Evolutionary conservation across 2,113 vertebrate species (phyloP).

Genomic region (Ochotona curzoniae): DNA sequence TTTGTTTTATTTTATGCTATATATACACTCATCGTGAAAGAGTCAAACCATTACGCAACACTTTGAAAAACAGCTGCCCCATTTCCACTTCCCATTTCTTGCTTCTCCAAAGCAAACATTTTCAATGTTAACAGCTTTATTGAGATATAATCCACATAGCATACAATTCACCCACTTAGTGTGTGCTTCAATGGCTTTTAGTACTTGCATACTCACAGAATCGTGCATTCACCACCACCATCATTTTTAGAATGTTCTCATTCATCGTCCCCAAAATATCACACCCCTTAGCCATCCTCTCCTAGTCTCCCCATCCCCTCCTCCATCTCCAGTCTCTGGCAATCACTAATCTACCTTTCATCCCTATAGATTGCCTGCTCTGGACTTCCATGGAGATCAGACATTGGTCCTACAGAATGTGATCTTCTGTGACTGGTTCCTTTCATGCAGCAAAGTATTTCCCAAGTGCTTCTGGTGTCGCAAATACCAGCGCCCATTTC

Average conservation of each 20-base stretch:
- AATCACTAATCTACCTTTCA: background rate
- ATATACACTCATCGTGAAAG: background rate
- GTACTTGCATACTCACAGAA: background rate
- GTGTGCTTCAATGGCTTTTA: background rate
- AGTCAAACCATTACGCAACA: background rate
- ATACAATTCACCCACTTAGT: background rate
- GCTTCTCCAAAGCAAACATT: background rate
- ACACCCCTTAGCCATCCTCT: background rate
- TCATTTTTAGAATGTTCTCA: background rate
- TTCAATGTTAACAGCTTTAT: background rate
- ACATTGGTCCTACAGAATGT: background rate
- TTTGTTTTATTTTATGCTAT: background rate
- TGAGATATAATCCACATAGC: background rate
- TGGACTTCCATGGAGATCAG: background rate
- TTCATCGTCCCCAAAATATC: background rate
- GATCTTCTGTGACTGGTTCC: background rate
- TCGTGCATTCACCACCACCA: background rate
- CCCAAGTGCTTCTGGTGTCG: background rate
- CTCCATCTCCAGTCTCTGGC: background rate
- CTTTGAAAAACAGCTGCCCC: background rate
- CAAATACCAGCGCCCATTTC: rapidly evolving
- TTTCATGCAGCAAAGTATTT: background rate
- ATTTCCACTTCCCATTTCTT: background rate
- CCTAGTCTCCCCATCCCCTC: background rate
- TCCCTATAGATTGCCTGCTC: background rate